These are phyloP conservation scores for Listronotus bonariensis DNA, from an alignment of 1,140 invertebrate species.

Conservation along the genomic window DNA sequence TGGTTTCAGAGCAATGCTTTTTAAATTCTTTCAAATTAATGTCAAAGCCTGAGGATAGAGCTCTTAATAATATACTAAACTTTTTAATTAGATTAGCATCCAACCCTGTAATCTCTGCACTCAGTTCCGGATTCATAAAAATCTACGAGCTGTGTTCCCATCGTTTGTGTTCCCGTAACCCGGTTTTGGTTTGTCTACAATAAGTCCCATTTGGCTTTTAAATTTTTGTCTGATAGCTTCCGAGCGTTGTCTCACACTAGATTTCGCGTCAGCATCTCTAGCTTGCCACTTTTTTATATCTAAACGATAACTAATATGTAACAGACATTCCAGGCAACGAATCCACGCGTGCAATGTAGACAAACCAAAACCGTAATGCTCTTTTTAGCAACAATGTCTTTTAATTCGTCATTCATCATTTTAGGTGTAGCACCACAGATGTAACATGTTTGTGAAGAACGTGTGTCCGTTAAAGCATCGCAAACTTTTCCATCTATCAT, in stretches of 20 bases:
- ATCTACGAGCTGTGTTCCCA: slow-evolving; percentile 54
- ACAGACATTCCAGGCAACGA: slow-evolving; percentile 12
- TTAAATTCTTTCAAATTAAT: too few relatives aligned
- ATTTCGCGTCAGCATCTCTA: slow-evolving; percentile 35
- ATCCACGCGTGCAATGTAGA: slow-evolving; percentile 7
- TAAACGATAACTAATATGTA: slow-evolving; percentile 40
- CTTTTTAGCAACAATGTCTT: background rate
- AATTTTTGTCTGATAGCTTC: slow-evolving; percentile 32
- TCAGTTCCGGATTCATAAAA: slow-evolving; percentile 38
- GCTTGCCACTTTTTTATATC: slow-evolving; percentile 42
- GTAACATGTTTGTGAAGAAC: slow-evolving; percentile 38
- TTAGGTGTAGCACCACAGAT: slow-evolving; percentile 41
- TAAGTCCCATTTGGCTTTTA: slow-evolving; percentile 38
- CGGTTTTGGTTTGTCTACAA: slow-evolving; percentile 50
- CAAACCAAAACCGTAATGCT: background rate
- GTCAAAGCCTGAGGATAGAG: too few relatives aligned
- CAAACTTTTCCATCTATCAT: slow-evolving; percentile 51
- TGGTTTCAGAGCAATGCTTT: too few relatives aligned
- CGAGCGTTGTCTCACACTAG: slow-evolving; percentile 25
- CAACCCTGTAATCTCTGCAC: too few relatives aligned
- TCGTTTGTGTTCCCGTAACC: slow-evolving; percentile 55
- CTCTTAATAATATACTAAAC: too few relatives aligned
- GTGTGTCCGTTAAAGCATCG: slow-evolving; percentile 45
- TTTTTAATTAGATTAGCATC: too few relatives aligned
- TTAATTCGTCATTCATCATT: background rate